Evolutionary conservation across 2,797 vertebrate species (phyloP).

Genomic region (Balearica regulorum): DNA sequence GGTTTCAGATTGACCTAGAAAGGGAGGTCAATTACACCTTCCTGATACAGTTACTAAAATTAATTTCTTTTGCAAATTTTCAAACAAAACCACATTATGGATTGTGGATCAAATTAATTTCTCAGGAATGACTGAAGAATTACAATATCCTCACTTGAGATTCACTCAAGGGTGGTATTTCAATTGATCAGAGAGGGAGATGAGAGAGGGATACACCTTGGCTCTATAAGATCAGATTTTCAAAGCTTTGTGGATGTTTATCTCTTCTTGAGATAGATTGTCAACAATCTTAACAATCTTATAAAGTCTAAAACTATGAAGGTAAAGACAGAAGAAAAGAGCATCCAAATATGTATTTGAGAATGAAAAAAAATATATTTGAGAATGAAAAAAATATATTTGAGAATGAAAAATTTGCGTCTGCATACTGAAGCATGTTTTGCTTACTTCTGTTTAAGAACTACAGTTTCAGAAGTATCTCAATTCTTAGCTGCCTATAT

Average conservation of each 20-base stretch:
- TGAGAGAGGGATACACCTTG: neutral
- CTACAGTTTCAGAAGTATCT: neutral
- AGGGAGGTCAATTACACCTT: slow-evolving; percentile 46
- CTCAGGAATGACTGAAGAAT: neutral
- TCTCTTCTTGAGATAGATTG: neutral
- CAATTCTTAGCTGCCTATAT: neutral
- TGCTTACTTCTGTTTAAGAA: neutral
- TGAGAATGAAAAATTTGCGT: neutral
- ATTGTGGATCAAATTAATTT: neutral
- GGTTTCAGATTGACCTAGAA: slow-evolving; percentile 47
- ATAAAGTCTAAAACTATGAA: neutral
- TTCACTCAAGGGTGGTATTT: neutral
- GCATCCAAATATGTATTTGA: neutral
- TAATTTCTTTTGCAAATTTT: slow-evolving; percentile 2
- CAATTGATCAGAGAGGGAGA: neutral
- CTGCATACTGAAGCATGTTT: neutral
- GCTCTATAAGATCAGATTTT: neutral
- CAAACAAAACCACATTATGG: neutral
- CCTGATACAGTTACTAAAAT: neutral
- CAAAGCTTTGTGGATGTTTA: neutral
- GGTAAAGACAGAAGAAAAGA: neutral
- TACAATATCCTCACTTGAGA: neutral
- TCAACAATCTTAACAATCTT: neutral
- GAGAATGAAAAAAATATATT: neutral
- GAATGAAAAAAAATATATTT: neutral